Evolutionary conservation across 2,888 invertebrate species (phyloP).

Genomic region (Agrochola lychnidis): DNA sequence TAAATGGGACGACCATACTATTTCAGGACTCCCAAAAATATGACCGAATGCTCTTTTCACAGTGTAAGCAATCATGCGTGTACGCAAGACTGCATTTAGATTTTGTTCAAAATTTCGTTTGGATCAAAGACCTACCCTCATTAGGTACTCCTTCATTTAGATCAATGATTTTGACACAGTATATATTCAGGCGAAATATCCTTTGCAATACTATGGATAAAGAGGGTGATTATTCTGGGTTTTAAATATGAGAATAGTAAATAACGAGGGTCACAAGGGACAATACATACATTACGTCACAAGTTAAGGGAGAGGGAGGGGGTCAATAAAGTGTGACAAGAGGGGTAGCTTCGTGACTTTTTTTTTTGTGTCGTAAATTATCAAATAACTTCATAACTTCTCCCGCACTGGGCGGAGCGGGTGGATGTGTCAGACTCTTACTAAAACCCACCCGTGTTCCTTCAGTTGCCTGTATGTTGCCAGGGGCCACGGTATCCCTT

Average conservation of each 20-base stretch:
- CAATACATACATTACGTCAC: neutral
- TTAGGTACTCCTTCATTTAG: neutral
- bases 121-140: constrained; percentile 20
- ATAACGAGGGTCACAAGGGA: neutral
- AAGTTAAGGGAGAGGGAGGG: neutral
- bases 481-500: too few species aligned
- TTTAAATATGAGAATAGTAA: neutral
- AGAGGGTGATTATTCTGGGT: neutral
- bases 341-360: neutral
- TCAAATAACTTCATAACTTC: too few species aligned
- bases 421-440: too few species aligned
- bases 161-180: neutral
- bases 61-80: constrained; percentile 18
- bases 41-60: constrained; percentile 17
- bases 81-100: constrained; percentile 20
- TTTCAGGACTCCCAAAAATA: constrained; percentile 27
- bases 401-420: too few species aligned
- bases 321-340: neutral
- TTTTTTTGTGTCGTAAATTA: too few species aligned
- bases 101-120: constrained; percentile 6
- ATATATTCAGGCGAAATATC: neutral
- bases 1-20: constrained; percentile 44
- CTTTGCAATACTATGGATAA: neutral
- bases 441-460: too few species aligned
- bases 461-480: too few species aligned